A percentile compares a stretch with the other conserved stretches of the same genome.
These are phyloP conservation scores for Celastrina argiolus DNA, from an alignment of 2,888 invertebrate genomes.

Conservation along the genomic window DNA sequence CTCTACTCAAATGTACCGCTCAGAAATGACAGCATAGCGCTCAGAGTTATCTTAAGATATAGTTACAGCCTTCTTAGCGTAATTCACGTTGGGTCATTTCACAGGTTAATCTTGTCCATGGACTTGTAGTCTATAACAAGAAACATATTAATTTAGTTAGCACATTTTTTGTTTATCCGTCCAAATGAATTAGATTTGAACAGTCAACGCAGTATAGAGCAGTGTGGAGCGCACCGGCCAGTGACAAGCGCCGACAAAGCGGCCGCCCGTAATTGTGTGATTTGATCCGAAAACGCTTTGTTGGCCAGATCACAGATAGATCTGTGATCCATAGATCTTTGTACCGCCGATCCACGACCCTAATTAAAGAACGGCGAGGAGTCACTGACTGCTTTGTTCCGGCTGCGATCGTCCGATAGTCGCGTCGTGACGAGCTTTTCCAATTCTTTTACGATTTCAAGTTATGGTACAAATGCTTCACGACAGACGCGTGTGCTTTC, in stretches of 20 bases:
- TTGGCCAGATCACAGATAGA: conserved; percentile 63
- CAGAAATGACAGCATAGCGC: too few species aligned
- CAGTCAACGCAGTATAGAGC: conserved; percentile 28
- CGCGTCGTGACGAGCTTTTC: conserved; percentile 31
- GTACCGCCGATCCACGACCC: conserved; percentile 52
- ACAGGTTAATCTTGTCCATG: too few species aligned
- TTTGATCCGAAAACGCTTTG: conserved; percentile 76
- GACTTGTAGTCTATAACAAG: too few species aligned
- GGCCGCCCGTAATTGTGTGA: conserved; percentile 72
- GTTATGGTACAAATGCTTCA: conserved; percentile 11
- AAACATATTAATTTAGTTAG: too few species aligned
- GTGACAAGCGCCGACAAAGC: conserved; percentile 72
- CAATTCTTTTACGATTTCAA: conserved; percentile 16
- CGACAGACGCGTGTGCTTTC: conserved; percentile 21
- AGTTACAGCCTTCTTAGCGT: too few species aligned
- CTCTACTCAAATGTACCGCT: too few species aligned
- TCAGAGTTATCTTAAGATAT: too few species aligned
- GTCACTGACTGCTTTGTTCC: conserved; percentile 36
- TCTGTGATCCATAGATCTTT: conserved; percentile 57
- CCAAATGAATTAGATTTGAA: background rate
- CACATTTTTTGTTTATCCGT: too few species aligned
- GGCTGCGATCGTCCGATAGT: conserved; percentile 37
- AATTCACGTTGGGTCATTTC: too few species aligned
- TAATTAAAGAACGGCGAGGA: conserved; percentile 55
- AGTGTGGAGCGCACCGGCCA: conserved; percentile 47